phyloP scores from a whole-genome alignment of 2,797 vertebrate genomes.

The Steatocranus sp. region DNA sequence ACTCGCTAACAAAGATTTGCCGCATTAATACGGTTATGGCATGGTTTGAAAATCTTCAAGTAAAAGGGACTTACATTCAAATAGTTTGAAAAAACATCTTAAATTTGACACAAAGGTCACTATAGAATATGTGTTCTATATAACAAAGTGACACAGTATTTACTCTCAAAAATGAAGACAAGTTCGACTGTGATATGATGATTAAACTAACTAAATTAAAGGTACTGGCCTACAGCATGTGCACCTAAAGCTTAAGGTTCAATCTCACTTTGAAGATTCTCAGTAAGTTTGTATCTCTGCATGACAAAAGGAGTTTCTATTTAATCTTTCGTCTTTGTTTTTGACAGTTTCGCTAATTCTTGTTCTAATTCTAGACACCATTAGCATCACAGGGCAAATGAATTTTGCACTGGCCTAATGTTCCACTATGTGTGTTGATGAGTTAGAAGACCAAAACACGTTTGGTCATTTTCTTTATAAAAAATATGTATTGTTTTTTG shows the following conservation, averaged over 20 bases:
- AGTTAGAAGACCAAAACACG: neutral
- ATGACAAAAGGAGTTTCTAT: neutral
- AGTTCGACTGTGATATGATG: neutral
- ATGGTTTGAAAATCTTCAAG: neutral
- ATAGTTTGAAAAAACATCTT: neutral
- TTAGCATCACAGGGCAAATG: neutral
- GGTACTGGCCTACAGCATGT: neutral
- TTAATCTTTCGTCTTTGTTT: neutral
- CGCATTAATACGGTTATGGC: fast-evolving
- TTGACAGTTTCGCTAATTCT: neutral
- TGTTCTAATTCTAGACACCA: neutral
- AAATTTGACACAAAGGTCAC: neutral
- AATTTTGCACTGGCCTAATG: neutral
- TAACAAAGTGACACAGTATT: neutral
- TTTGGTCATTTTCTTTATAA: neutral
- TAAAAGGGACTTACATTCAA: neutral
- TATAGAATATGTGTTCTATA: neutral
- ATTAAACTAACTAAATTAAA: neutral
- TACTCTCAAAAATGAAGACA: neutral
- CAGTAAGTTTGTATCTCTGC: neutral
- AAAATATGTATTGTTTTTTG: neutral
- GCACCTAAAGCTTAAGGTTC: neutral
- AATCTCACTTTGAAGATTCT: neutral
- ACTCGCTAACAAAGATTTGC: neutral
- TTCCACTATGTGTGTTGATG: neutral